Conservation (phyloP, 2,797 vertebrate species). For the Hipposideros larvatus region DNA sequence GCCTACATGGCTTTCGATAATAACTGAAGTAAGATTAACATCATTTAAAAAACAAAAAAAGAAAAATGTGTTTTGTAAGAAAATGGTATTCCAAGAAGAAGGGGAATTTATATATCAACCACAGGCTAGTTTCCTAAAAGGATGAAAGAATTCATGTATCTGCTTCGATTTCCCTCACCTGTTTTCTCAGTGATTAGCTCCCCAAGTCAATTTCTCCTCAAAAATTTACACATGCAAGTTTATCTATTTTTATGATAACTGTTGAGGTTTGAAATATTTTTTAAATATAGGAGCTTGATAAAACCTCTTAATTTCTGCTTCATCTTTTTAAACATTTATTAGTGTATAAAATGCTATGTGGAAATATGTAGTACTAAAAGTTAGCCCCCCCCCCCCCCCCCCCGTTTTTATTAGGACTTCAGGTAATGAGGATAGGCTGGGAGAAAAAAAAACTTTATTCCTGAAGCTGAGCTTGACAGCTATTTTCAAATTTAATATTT, state of each 20-base stretch:
- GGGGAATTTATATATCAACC: not conserved
- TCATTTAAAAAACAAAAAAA: not conserved
- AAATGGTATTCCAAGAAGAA: not conserved
- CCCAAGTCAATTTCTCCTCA: not conserved
- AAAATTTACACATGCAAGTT: not conserved
- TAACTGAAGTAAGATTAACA: not conserved
- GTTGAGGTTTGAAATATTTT: not conserved
- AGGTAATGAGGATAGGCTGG: not conserved
- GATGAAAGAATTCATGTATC: not conserved
- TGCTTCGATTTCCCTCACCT: not conserved
- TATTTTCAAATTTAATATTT: slow-evolving; percentile 67
- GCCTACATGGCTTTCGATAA: not conserved
- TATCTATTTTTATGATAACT: slow-evolving; percentile 8
- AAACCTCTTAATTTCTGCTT: slow-evolving; percentile 26
- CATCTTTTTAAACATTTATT: slow-evolving; percentile 15
- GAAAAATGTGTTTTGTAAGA: not conserved
- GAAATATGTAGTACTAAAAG: not conserved
- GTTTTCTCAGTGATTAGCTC: not conserved
- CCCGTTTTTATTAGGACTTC: not conserved
- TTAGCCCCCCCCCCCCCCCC: not conserved
- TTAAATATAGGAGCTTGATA: not conserved
- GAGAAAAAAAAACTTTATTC: not conserved
- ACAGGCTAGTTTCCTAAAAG: not conserved
- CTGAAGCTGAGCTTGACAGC: slow-evolving; percentile 3
- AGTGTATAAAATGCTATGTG: not conserved